Conservation (phyloP, 2,888 invertebrate species). For the Caenorhabditis virilis region DNA sequence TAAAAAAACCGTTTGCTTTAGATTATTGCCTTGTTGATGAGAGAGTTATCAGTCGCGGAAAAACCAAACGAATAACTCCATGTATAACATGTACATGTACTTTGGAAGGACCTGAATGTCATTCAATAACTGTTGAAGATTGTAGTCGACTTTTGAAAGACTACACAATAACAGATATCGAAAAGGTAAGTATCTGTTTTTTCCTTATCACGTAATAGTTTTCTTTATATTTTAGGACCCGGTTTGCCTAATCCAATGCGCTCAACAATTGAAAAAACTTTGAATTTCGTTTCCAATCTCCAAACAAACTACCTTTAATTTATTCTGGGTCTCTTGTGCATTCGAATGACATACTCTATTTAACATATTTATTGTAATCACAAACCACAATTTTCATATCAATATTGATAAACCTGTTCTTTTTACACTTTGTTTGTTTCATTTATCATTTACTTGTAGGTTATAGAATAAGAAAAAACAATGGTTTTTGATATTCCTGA, state of each 20-base stretch:
- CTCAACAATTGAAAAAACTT: conserved; percentile 33
- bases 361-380: too few relatives aligned
- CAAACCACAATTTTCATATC: too few relatives aligned
- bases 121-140: conserved; percentile 61
- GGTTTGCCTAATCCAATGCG: conserved; percentile 49
- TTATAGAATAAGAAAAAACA: too few relatives aligned
- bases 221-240: conserved; percentile 32
- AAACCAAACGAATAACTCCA: conserved; percentile 66
- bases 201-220: background rate
- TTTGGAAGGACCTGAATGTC: conserved; percentile 67
- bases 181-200: conserved; percentile 7
- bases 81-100: conserved; percentile 69
- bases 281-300: too few relatives aligned
- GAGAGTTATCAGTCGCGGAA: conserved; percentile 62
- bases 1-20: conserved; percentile 33
- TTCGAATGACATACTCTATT: too few relatives aligned
- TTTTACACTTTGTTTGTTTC: too few relatives aligned
- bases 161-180: conserved; percentile 19
- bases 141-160: conserved; percentile 23
- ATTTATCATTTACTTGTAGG: too few relatives aligned
- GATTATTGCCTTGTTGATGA: conserved; percentile 68
- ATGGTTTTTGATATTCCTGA: too few relatives aligned
- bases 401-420: too few relatives aligned
- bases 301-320: too few relatives aligned
- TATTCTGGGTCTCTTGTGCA: too few relatives aligned